Base-by-base conservation (phyloP, 2,113 vertebrate genomes). In the Odontophorus gujanensis region DNA sequence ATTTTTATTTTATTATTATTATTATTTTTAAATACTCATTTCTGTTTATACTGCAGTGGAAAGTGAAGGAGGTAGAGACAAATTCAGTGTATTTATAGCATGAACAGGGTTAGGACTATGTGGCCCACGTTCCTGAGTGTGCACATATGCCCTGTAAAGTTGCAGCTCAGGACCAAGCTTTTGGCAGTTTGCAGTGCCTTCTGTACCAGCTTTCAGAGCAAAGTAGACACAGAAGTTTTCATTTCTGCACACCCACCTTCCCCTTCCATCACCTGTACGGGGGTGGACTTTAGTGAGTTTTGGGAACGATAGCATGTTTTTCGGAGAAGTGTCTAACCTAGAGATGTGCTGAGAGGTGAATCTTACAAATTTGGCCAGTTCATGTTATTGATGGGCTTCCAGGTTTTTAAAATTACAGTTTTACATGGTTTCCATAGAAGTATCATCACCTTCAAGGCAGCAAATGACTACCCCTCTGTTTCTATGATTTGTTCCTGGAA, bases 91-190 rank as follows among this genome's bases (percentile, higher is more conserved):
- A 21, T 65, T 34, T 78, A 28, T 26, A 34, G 21, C 47, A 42
- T 3, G 3, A 24, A 6, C 20, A 30, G 24, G 24, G 16, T 45
- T 53, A 40, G n/a, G 21, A 6, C 40, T 66, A 26, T 3, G 1
- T 6, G 5, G 4, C 21, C 28, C 24, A 0, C 0, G 0, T 65
- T 18, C 22, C 11, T 34, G 22, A 20, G 13, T 3, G 2, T 91
- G 34, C 51, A 53, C 36, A 0, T n/a, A 7, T 25, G 42, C 62
- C 9, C n/a, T 13, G 1, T 15, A 22, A 22, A 59, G 11, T 30
- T 58, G 65, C 53, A 51, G 21, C 57, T 90, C 21, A 5, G 8
- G 13, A 48, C 3, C 3, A 47, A 6, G 5, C 3, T 65, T 67
- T 22, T 67, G 22, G 38, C 16, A 34, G 1, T 61, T 47, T 34